phyloP scores from a whole-genome alignment of 2,113 vertebrate species.

The Rattus rattus region DNA sequence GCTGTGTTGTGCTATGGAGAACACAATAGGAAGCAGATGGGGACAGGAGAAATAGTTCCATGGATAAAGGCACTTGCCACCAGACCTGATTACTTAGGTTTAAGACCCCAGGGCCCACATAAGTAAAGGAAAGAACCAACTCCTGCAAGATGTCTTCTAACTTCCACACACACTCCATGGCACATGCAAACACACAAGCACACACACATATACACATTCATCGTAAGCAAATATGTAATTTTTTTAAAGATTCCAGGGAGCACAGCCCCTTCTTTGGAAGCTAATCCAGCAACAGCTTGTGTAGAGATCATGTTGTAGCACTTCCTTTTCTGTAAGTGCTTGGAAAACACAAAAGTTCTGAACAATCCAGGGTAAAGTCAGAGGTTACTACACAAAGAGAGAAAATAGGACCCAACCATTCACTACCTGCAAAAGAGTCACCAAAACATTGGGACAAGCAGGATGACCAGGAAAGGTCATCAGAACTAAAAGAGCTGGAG shows the following conservation, averaged over 20 bases:
- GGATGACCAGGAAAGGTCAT: background rate
- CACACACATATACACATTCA: background rate
- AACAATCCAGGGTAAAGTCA: background rate
- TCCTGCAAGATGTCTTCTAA: background rate
- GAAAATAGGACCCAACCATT: background rate
- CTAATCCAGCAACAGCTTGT: background rate
- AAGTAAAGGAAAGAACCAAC: background rate
- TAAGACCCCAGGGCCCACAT: background rate
- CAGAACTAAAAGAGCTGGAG: background rate
- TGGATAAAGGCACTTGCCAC: background rate
- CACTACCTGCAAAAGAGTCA: background rate
- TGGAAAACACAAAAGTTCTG: background rate
- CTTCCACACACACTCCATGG: background rate
- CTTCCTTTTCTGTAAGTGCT: background rate
- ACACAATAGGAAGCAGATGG: background rate
- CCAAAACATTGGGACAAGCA: background rate
- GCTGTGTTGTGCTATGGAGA: background rate
- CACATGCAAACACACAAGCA: background rate
- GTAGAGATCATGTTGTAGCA: background rate
- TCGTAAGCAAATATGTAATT: background rate
- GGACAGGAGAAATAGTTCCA: background rate
- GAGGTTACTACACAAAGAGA: background rate
- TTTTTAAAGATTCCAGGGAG: background rate
- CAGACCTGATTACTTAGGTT: background rate
- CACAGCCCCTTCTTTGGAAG: background rate